A percentile compares a stretch with the other conserved stretches of the same genome.
phyloP scores from a whole-genome alignment of 35 echinoderm and acorn worm species.

The Heliocidaris erythrogramma region DNA sequence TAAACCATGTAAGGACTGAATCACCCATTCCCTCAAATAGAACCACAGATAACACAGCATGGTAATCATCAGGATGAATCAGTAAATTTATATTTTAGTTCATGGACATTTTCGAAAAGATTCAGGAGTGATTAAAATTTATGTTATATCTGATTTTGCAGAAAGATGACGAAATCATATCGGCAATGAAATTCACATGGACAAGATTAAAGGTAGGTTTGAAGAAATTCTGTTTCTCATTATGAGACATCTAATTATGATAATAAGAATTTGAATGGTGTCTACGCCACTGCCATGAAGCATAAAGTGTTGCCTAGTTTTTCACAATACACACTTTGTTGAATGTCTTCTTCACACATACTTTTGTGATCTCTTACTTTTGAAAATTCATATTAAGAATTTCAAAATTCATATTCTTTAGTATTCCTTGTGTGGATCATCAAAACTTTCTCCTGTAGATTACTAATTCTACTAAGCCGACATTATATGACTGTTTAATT shows the following conservation, averaged over 20 bases:
- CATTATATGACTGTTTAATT: no score
- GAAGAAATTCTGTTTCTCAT: neutral
- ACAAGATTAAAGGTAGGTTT: constrained; percentile 67
- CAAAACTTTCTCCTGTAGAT: neutral
- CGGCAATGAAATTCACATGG: constrained; percentile 75
- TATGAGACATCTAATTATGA: neutral
- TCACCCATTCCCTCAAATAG: no score
- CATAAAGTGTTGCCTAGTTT: neutral
- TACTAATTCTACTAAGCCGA: neutral
- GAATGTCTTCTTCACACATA: neutral
- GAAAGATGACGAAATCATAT: constrained; percentile 71
- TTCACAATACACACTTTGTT: neutral
- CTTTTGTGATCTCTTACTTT: neutral
- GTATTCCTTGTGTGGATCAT: neutral
- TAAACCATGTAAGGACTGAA: no score
- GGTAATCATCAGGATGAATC: no score
- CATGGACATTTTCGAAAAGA: neutral
- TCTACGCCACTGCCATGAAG: neutral
- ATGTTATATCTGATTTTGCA: neutral
- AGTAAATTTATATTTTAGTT: neutral
- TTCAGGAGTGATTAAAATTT: neutral
- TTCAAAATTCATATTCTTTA: no score
- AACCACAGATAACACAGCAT: no score
- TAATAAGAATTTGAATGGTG: neutral
- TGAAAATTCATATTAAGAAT: neutral